A percentile compares a stretch with the other conserved stretches of the same genome.
Evolutionary conservation across 2,888 invertebrate species (phyloP).

Genomic region (Steromphala cineraria): DNA sequence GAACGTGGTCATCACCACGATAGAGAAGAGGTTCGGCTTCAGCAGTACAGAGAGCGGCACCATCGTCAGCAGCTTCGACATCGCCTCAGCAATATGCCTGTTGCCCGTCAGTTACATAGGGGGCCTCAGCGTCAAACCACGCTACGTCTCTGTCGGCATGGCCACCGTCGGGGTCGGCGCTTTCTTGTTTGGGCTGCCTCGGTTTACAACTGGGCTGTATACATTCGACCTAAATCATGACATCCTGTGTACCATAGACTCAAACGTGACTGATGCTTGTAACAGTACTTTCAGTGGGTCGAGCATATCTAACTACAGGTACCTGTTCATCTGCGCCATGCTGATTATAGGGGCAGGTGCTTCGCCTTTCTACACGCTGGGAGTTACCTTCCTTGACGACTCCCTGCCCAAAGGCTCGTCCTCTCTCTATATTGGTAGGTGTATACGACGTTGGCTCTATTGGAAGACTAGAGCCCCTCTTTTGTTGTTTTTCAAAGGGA

Average conservation of each 20-base stretch:
- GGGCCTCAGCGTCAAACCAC: conserved; percentile 78
- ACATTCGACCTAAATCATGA: conserved; percentile 42
- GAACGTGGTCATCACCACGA: conserved; percentile 90
- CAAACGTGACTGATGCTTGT: conserved; percentile 40
- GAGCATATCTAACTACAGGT: conserved; percentile 71
- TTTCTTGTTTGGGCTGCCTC: conserved; percentile 87
- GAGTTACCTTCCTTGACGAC: conserved; percentile 91
- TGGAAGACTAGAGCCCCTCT: too few relatives aligned
- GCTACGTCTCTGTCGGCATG: conserved; percentile 85
- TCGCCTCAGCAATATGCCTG: conserved; percentile 88
- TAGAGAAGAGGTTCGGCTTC: conserved; percentile 88
- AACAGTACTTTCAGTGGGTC: conserved; percentile 14
- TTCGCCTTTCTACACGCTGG: conserved; percentile 90
- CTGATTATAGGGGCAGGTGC: conserved; percentile 91
- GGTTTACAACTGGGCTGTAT: conserved; percentile 85
- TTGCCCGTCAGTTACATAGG: conserved; percentile 91
- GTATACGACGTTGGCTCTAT: not conserved
- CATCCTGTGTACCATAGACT: conserved; percentile 37
- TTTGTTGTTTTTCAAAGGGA: too few relatives aligned
- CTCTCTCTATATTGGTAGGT: conserved; percentile 88
- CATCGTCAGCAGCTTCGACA: conserved; percentile 90
- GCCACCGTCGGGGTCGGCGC: conserved; percentile 80
- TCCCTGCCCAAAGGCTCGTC: conserved; percentile 90
- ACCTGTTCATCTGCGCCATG: conserved; percentile 86
- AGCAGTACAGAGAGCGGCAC: conserved; percentile 88